Evolutionary conservation across 2,888 invertebrate species (phyloP).

Genomic region (Volucella inflata): DNA sequence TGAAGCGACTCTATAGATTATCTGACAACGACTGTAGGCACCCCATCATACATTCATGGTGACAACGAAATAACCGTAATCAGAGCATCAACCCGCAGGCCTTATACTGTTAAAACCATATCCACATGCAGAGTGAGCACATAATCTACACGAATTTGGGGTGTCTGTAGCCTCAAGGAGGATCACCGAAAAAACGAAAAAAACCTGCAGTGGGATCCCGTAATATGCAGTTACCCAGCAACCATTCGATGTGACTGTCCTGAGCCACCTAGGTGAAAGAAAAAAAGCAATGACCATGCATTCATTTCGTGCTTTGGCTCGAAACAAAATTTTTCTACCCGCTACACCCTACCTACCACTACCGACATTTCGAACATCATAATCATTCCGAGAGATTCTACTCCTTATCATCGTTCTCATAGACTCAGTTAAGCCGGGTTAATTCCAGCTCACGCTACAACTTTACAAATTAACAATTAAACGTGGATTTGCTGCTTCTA

Average conservation of each 20-base stretch:
- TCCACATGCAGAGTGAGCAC: constrained; percentile 14
- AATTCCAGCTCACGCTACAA: constrained; percentile 69
- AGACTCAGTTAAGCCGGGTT: constrained; percentile 64
- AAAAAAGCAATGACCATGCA: too few species aligned
- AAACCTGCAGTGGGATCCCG: constrained; percentile 51
- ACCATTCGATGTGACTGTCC: constrained; percentile 9
- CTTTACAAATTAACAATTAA: constrained; percentile 75
- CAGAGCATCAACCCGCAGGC: constrained; percentile 34
- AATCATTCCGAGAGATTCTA: constrained; percentile 27
- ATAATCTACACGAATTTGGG: constrained; percentile 40
- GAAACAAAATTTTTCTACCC: too few species aligned
- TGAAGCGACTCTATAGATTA: neutral
- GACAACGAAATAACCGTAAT: constrained; percentile 41
- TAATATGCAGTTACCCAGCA: constrained; percentile 66
- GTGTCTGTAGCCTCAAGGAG: constrained; percentile 60
- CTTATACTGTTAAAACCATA: constrained; percentile 24
- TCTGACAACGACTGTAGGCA: constrained; percentile 40
- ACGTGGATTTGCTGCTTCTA: constrained; percentile 60
- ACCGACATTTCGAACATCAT: constrained; percentile 1
- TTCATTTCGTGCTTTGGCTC: too few species aligned
- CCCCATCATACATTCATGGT: constrained; percentile 4
- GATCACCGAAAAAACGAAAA: constrained; percentile 32
- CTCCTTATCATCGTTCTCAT: constrained; percentile 33
- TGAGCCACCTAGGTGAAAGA: neutral
- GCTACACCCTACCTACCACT: too few species aligned